Evolutionary conservation across 2,113 vertebrate genomes (phyloP).

Genomic region (Melanerpes aurifrons): DNA sequence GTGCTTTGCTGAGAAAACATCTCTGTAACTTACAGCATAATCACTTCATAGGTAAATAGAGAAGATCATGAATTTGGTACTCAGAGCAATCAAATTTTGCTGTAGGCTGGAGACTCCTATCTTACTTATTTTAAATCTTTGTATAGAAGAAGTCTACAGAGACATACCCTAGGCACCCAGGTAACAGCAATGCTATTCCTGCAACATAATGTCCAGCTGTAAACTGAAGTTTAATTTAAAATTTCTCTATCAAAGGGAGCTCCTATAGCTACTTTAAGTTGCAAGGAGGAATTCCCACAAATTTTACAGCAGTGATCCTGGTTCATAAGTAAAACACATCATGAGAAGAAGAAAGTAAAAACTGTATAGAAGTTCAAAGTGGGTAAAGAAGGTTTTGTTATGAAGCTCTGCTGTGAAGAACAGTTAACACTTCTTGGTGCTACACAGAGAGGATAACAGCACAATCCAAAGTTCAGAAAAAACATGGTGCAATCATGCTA

Average conservation of each 20-base stretch:
- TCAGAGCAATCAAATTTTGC: not conserved
- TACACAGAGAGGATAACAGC: not conserved
- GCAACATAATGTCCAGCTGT: slow-evolving; percentile 45
- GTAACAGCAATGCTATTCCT: slow-evolving; percentile 52
- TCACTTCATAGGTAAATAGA: not conserved
- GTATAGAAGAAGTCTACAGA: slow-evolving; percentile 1
- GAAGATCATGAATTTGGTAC: not conserved
- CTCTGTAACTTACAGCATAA: not conserved
- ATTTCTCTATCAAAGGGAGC: slow-evolving; percentile 35
- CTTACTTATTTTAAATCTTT: slow-evolving; percentile 64
- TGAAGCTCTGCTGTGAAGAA: not conserved
- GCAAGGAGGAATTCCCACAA: not conserved
- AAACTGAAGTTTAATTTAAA: slow-evolving; percentile 53
- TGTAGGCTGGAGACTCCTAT: slow-evolving; percentile 18
- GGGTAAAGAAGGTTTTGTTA: not conserved
- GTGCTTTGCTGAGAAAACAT: not conserved
- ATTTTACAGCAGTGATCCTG: not conserved
- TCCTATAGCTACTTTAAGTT: not conserved
- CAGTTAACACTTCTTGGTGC: not conserved
- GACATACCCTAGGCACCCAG: slow-evolving; percentile 7
- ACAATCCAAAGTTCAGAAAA: not conserved
- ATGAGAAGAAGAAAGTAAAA: not conserved
- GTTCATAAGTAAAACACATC: not conserved
- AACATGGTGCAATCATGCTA: fast-evolving
- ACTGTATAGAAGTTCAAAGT: fast-evolving